Evolutionary conservation across 2,797 vertebrate species (phyloP).

Genomic region (Hypotaenidia philippensis): DNA sequence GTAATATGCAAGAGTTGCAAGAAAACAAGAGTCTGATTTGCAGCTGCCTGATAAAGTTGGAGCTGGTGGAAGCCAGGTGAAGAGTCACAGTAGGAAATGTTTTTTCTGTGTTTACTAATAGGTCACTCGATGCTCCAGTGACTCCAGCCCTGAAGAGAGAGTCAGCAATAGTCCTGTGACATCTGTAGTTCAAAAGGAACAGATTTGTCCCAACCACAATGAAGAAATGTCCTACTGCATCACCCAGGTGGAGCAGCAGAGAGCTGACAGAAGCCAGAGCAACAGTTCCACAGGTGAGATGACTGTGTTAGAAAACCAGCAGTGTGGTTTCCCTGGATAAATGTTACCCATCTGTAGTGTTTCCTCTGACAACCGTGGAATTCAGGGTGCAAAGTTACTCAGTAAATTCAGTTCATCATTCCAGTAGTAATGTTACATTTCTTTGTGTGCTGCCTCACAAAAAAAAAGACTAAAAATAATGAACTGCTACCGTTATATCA

Average conservation of each 20-base stretch:
- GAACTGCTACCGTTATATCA: constrained; percentile 51
- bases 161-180: background rate
- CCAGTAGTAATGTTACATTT: background rate
- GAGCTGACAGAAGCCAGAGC: background rate
- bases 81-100: background rate
- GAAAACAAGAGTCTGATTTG: background rate
- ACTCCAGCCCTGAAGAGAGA: background rate
- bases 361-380: background rate
- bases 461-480: constrained; percentile 47
- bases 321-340: background rate
- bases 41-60: background rate
- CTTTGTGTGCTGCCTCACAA: background rate
- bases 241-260: background rate
- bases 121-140: background rate
- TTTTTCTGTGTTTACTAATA: background rate
- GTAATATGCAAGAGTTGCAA: fast-evolving
- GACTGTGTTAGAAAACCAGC: fast-evolving
- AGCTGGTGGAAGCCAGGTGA: background rate
- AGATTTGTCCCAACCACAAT: background rate
- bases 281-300: background rate
- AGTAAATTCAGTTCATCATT: background rate
- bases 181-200: background rate
- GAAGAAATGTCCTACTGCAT: background rate
- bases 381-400: background rate
- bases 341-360: background rate